phyloP scores from a whole-genome alignment of 1,140 invertebrate species.

The Pararge aegeria region DNA sequence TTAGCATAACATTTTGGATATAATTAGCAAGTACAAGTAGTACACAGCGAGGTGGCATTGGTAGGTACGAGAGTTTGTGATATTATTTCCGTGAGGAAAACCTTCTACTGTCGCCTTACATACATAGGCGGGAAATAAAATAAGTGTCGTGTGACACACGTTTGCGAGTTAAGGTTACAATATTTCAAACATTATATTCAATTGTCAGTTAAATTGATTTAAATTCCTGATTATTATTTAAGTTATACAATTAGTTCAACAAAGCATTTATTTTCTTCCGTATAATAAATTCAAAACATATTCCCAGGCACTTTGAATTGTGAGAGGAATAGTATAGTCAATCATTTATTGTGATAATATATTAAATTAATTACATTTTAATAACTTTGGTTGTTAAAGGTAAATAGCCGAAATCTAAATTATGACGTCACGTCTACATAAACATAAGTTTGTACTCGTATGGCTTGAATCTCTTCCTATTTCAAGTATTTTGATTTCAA shows the following conservation, averaged over 20 bases:
- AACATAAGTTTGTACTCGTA: too few species aligned
- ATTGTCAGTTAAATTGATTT: background rate
- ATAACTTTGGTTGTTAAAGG: too few species aligned
- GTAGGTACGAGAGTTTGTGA: slow-evolving; percentile 14
- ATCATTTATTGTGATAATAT: too few species aligned
- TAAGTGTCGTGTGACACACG: background rate
- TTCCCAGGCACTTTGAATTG: too few species aligned
- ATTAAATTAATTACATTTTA: too few species aligned
- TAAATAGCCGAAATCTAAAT: too few species aligned
- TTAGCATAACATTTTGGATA: background rate
- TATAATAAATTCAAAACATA: too few species aligned
- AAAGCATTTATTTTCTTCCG: too few species aligned
- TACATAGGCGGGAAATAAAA: slow-evolving; percentile 17
- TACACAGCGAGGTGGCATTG: slow-evolving; percentile 3
- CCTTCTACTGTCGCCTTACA: slow-evolving; percentile 38
- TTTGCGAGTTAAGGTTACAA: background rate
- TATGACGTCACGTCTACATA: too few species aligned
- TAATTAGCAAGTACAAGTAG: background rate
- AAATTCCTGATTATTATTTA: background rate
- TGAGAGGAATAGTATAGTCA: too few species aligned
- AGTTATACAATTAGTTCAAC: background rate
- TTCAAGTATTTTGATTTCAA: too few species aligned
- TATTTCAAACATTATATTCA: background rate
- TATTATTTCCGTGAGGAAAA: slow-evolving; percentile 46
- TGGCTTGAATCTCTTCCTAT: too few species aligned